Percentiles rank a stretch among this genome's conserved stretches.
These are phyloP conservation scores for Adela reaumurella DNA, from an alignment of 2,888 invertebrate species.

Conservation along the genomic window DNA sequence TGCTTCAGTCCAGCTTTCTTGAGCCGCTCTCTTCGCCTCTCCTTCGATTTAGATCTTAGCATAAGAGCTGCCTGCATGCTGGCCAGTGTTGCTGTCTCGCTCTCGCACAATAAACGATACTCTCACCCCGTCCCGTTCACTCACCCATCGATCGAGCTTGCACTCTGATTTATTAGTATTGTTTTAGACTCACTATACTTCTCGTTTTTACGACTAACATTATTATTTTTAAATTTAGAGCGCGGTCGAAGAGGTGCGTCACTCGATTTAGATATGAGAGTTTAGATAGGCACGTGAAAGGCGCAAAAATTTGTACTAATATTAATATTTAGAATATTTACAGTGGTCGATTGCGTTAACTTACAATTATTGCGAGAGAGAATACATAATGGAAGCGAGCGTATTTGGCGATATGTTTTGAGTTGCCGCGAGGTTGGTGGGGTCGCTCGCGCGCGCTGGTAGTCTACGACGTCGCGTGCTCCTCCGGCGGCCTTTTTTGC, in stretches of 20 bases:
- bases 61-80: constrained; percentile 92
- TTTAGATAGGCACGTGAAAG: constrained; percentile 52
- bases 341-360: constrained; percentile 25
- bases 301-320: constrained; percentile 36
- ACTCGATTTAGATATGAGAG: background rate
- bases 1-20: constrained; percentile 64
- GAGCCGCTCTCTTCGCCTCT: constrained; percentile 74
- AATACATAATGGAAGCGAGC: constrained; percentile 50
- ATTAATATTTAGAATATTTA: constrained; percentile 23
- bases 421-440: constrained; percentile 30
- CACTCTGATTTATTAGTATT: background rate
- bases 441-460: constrained; percentile 47
- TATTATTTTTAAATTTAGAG: no score
- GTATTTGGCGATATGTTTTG: constrained; percentile 42
- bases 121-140: no score
- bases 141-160: no score
- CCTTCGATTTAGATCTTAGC: constrained; percentile 86
- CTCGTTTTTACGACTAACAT: background rate
- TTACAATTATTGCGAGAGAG: constrained; percentile 34
- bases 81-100: constrained; percentile 54
- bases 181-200: background rate
- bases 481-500: constrained; percentile 43
- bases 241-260: no score
- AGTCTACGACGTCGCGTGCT: constrained; percentile 48
- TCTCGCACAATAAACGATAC: no score